Evolutionary conservation across 2,797 vertebrate species (phyloP).

Genomic region (Phaenicophaeus curvirostris): DNA sequence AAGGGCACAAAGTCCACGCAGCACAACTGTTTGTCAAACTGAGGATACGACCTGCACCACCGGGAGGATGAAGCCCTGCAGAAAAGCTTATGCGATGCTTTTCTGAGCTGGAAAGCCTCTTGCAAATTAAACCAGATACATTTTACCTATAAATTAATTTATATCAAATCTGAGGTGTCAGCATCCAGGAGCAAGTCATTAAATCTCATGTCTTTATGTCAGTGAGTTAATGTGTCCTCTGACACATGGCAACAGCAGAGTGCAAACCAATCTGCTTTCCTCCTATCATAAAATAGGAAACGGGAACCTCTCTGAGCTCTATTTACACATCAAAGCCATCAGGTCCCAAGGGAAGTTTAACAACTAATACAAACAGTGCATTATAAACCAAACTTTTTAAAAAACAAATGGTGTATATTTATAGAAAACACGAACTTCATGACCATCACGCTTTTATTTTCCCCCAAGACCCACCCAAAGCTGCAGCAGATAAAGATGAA

Average conservation of each 20-base stretch:
- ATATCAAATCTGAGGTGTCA: background rate
- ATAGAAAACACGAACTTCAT: background rate
- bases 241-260: background rate
- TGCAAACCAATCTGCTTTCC: background rate
- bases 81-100: background rate
- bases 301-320: constrained; percentile 1
- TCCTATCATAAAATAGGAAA: constrained; percentile 4
- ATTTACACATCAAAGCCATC: background rate
- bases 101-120: background rate
- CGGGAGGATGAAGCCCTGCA: background rate
- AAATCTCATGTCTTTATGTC: background rate
- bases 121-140: background rate
- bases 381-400: background rate
- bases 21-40: background rate
- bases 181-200: background rate
- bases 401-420: background rate
- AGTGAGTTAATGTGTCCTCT: background rate
- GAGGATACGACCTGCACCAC: background rate
- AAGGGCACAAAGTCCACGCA: background rate
- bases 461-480: background rate
- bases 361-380: background rate
- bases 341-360: background rate
- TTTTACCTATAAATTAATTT: background rate
- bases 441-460: background rate
- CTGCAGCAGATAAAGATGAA: background rate